A percentile compares a stretch with the other conserved stretches of the same genome.
phyloP scores from a whole-genome alignment of 2,888 invertebrate genomes.

The Limnephilus lunatus region DNA sequence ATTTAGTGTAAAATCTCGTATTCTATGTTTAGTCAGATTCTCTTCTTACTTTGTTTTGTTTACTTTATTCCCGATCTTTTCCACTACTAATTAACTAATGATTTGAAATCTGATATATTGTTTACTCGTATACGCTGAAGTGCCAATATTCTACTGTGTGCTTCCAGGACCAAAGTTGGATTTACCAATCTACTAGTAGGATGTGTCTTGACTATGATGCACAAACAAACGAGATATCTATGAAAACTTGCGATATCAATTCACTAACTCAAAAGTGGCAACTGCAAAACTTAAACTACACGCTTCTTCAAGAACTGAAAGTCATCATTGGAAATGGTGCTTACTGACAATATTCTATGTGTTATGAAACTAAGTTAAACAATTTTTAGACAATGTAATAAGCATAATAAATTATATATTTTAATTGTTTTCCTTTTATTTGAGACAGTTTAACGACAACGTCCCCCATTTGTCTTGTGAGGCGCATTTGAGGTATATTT shows the following conservation, averaged over 20 bases:
- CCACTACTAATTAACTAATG: neutral
- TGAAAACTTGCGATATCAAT: neutral
- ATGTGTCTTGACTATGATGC: neutral
- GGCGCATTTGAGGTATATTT: no score
- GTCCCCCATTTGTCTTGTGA: no score
- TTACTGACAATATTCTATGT: neutral
- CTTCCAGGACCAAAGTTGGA: neutral
- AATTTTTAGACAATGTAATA: neutral
- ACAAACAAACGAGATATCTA: neutral
- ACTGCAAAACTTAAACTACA: constrained; percentile 31
- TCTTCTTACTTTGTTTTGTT: neutral
- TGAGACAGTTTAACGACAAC: no score
- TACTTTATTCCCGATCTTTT: neutral
- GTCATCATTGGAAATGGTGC: neutral
- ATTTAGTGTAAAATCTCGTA: neutral
- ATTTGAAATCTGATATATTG: neutral
- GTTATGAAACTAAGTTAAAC: neutral
- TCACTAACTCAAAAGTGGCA: constrained; percentile 42
- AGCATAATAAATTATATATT: neutral
- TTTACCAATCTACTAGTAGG: neutral
- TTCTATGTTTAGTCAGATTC: neutral
- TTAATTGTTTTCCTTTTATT: neutral
- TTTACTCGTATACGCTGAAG: neutral
- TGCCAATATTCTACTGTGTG: neutral
- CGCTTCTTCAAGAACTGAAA: neutral